These are phyloP conservation scores for Zosterops borbonicus DNA, from an alignment of 2,113 vertebrate genomes.

Conservation along the genomic window DNA sequence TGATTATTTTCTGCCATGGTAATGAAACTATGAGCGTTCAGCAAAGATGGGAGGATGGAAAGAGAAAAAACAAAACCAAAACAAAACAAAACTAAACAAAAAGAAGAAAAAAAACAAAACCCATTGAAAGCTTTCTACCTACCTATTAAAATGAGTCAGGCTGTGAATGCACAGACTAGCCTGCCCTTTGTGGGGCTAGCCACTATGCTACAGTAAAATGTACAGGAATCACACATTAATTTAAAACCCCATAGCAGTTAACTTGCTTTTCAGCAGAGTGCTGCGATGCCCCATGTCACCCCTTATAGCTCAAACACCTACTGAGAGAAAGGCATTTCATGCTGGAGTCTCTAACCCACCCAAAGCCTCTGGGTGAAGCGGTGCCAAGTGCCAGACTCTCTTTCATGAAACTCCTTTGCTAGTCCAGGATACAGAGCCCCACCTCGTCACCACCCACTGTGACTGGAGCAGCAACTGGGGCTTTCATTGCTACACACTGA, in stretches of 20 bases:
- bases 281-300: slow-evolving; percentile 49
- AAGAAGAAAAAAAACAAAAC: slow-evolving; percentile 15
- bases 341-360: slow-evolving; percentile 67
- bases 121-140: slow-evolving; percentile 79
- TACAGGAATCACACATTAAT: slow-evolving; percentile 77
- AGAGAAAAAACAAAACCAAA: background rate
- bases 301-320: slow-evolving; percentile 57
- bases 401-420: slow-evolving; percentile 53
- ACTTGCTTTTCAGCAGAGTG: slow-evolving; percentile 66
- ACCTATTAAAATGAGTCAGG: slow-evolving; percentile 75
- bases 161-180: slow-evolving; percentile 66
- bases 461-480: slow-evolving; percentile 64
- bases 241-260: slow-evolving; percentile 73
- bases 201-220: slow-evolving; percentile 78
- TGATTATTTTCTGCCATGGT: slow-evolving; percentile 61
- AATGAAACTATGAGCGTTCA: slow-evolving; percentile 66
- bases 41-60: slow-evolving; percentile 38
- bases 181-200: slow-evolving; percentile 67
- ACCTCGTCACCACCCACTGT: slow-evolving; percentile 61
- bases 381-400: slow-evolving; percentile 63
- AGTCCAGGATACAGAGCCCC: slow-evolving; percentile 56
- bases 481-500: slow-evolving; percentile 77
- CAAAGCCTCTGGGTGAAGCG: slow-evolving; percentile 58
- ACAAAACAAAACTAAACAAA: background rate
- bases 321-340: slow-evolving; percentile 68